Evolutionary conservation across 2,113 vertebrate genomes (phyloP), one percentile per base, ranked within the genome.

Genomic region (Bubo scandiacus): DNA sequence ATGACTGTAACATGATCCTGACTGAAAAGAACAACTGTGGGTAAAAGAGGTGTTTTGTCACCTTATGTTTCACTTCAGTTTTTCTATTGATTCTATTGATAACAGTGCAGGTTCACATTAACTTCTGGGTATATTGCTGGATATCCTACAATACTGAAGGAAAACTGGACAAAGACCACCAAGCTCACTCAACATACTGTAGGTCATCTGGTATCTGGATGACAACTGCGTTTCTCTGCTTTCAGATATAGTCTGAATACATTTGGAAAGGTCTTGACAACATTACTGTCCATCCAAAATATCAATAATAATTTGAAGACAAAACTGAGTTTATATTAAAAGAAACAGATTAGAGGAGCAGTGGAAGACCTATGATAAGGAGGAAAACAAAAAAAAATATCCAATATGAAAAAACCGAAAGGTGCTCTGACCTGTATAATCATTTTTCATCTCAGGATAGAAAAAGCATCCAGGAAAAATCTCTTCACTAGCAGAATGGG

Each of bases 381-480:
- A 51, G 10, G 4, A 29, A 45, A 83, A 58, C 34, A 29, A 57
- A 42, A 15, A 5, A 22, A 72, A 12, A 32, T 14, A 66, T 10
- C 18, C 19, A 84, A 10, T 15, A 67, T 19, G 67, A 80, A 19
- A 70, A 61, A 52, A 93, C 85, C 29, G 12, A 34, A 92, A 38
- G 3, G 65, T 73, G 16, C 17, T 97, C 98, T 97, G 27, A 98
- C 98, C 98, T 97, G 96, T 84, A 81, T 9, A 25, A 80, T 80
- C 29, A 30, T 92, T 70, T 36, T 42, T 61, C 15, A 6, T 81
- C 25, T 95, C 84, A 38, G 72, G 45, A 70, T 55, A 88, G 30
- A 38, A 18, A 57, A 40, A 30, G 25, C 26, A 23, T 88, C 74
- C 95, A 85, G 65, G 20, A 34, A 71, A 77, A 83, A 19, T 27